Evolutionary conservation across 2,797 vertebrate species (phyloP), one percentile per base, ranked within the genome.

Genomic region (Sebastes taczanowskii): DNA sequence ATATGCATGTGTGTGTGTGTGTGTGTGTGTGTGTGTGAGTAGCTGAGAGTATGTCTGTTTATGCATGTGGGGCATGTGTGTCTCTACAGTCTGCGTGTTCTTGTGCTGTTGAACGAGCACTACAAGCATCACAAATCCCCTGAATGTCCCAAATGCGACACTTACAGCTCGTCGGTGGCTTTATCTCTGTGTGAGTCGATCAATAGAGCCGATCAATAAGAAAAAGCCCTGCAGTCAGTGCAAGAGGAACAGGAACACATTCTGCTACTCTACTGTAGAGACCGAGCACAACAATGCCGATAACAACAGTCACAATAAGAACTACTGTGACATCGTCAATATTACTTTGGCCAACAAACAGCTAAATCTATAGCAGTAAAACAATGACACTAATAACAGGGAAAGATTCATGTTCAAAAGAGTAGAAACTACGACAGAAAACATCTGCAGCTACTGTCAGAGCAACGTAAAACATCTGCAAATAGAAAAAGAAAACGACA

Each of bases 171-270:
- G 58, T 83, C 83, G 71, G 75, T 78, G 76, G 87, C 74, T 88
- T 88, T 73, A 89, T 88, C 77, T 86, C 79, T 77, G 80, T 66
- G 80, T 68, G 78, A 82, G 81, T 65, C 77, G 68, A 91, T 93
- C 91, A 85, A 91, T 91, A 79, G 11, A 38, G 32, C 4, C 1
- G 25, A 88, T 93, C 92, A 60, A 91, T 91, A 46, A 81, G 42
- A 83, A 86, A 93, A 91, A 81, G 74, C 78, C 82, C 82, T 74
- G 84, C 86, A 81, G 78, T 42, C 65, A 75, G 63, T 56, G 60
- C 71, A 59, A 69, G 49, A 59, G 73, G 73, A 78, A 55, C 5
- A 10, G 68, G 49, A 67, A 56, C 80, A 72, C 78, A 79, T 85
- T 81, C 72, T 88, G 76, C 81, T 64, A 32, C 77, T 70, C 74